Evolutionary conservation across 2,797 vertebrate genomes (phyloP).

Genomic region (Crypturellus tataupa): DNA sequence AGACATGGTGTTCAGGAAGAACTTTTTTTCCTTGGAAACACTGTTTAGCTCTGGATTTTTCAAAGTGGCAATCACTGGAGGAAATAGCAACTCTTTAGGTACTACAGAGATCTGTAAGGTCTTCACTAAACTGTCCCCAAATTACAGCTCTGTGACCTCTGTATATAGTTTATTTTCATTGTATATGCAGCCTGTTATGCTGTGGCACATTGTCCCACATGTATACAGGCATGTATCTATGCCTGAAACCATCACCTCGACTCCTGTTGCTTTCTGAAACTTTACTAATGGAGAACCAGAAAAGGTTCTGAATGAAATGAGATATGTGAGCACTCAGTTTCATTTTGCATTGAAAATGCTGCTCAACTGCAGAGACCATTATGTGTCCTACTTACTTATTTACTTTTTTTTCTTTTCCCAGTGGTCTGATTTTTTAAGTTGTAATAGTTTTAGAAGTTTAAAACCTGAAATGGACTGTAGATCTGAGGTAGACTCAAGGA

Average conservation of each 20-base stretch:
- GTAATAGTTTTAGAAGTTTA: not conserved
- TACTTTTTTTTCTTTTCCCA: not conserved
- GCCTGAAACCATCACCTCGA: not conserved
- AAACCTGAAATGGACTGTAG: not conserved
- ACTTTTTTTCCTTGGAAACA: not conserved
- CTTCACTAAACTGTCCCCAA: not conserved
- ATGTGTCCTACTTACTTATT: not conserved
- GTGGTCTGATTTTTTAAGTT: not conserved
- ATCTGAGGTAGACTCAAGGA: not conserved
- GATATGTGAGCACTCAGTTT: not conserved
- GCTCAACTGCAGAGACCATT: not conserved
- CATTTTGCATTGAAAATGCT: not conserved
- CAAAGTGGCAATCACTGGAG: not conserved
- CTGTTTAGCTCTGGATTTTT: not conserved
- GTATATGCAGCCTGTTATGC: not conserved
- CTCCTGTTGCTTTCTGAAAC: not conserved
- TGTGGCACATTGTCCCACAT: not conserved
- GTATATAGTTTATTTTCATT: rapidly evolving
- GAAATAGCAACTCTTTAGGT: not conserved
- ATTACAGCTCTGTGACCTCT: not conserved
- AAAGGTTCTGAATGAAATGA: not conserved
- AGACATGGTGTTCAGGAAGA: not conserved
- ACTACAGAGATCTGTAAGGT: not conserved
- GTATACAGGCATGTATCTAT: rapidly evolving
- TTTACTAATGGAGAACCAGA: not conserved